Conservation (phyloP, 2,888 invertebrate species). For the Doris montereyensis region DNA sequence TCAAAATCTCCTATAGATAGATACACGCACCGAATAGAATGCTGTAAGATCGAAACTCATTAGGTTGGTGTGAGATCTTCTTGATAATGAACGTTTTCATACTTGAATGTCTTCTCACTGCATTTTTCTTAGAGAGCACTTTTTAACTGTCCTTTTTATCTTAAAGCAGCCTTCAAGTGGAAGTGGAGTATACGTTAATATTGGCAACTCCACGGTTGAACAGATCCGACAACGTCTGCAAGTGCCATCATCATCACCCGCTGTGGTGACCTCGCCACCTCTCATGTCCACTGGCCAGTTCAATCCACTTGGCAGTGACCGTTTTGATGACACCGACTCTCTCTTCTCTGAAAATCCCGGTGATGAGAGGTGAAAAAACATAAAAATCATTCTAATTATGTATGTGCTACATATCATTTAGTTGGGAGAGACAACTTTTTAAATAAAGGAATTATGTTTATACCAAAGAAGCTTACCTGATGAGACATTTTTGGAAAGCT, state of each 20-base stretch:
- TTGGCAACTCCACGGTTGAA: conserved; percentile 29
- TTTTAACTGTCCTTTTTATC: not conserved
- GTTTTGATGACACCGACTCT: conserved; percentile 35
- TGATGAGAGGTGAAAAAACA: conserved; percentile 37
- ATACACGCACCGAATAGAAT: no score
- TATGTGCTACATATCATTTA: no score
- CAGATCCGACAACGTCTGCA: conserved; percentile 38
- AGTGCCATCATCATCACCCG: not conserved
- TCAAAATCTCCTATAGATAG: no score
- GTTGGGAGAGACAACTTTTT: no score
- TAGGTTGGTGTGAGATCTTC: no score
- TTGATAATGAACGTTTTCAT: no score
- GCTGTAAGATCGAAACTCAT: no score
- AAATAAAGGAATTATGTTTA: no score
- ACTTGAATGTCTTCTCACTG: no score
- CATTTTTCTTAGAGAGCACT: not conserved
- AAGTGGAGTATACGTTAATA: conserved; percentile 23
- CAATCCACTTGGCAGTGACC: not conserved
- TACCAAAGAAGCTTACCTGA: no score
- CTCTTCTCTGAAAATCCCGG: conserved; percentile 31
- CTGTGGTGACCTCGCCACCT: not conserved
- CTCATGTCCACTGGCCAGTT: not conserved
- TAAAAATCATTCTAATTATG: no score
- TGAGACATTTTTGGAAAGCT: no score
- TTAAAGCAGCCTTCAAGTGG: not conserved